A percentile compares a stretch with the other conserved stretches of the same genome.
These are phyloP conservation scores for Himalopsyche phryganea DNA, from an alignment of 1,140 invertebrate species.

Conservation along the genomic window DNA sequence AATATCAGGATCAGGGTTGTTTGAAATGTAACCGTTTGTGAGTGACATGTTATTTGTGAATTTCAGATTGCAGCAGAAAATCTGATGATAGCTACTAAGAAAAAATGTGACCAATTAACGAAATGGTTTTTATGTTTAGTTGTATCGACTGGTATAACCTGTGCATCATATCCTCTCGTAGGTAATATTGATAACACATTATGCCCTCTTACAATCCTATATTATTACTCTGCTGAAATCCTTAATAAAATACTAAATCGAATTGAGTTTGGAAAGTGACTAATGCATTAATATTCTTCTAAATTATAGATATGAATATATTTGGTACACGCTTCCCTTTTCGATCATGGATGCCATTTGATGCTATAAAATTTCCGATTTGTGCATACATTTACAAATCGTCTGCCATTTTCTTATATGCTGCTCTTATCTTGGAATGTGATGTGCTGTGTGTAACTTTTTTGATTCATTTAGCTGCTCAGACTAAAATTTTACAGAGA, in stretches of 20 bases:
- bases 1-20: too few relatives aligned
- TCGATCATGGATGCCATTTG: neutral
- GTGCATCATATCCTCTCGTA: slow-evolving; percentile 1
- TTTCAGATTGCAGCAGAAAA: slow-evolving; percentile 3
- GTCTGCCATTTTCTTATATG: slow-evolving; percentile 2
- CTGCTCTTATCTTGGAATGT: neutral
- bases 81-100: neutral
- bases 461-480: slow-evolving; percentile 6
- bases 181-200: too few relatives aligned
- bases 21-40: too few relatives aligned
- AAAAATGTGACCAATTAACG: neutral
- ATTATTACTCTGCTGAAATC: too few relatives aligned
- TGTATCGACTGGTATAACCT: neutral
- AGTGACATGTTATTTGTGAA: neutral
- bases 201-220: too few relatives aligned
- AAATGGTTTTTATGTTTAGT: neutral
- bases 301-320: slow-evolving; percentile 1
- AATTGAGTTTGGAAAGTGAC: too few relatives aligned
- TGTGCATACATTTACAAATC: slow-evolving; percentile 7
- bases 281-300: too few relatives aligned
- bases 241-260: too few relatives aligned
- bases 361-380: neutral
- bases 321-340: slow-evolving; percentile 5
- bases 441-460: slow-evolving; percentile 3
- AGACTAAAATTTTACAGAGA: slow-evolving; percentile 1